phyloP scores from a whole-genome alignment of 2,113 vertebrate species.

The Perognathus longimembris region DNA sequence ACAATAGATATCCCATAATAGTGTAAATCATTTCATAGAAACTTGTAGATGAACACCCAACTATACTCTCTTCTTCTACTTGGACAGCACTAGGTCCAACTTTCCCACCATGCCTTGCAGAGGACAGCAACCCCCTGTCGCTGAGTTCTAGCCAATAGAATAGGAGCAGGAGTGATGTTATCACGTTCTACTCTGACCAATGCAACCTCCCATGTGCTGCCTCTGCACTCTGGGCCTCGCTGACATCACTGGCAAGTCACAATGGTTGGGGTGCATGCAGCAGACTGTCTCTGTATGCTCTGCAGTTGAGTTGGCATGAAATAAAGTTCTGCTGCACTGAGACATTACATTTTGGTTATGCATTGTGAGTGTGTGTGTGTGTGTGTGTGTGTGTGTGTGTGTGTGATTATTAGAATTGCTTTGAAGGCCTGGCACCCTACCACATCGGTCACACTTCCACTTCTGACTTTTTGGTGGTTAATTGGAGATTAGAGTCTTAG shows the following conservation, averaged over 20 bases:
- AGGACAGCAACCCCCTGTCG: neutral
- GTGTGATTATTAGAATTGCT: too few relatives aligned
- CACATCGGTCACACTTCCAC: too few relatives aligned
- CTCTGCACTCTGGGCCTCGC: neutral
- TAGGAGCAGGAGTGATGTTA: neutral
- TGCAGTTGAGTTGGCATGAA: neutral
- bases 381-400: too few relatives aligned
- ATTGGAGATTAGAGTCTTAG: too few relatives aligned
- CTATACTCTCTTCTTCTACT: neutral
- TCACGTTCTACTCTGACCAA: neutral
- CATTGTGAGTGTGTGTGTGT: too few relatives aligned
- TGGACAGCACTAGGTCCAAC: neutral
- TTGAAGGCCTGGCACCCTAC: too few relatives aligned
- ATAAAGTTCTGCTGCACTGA: neutral
- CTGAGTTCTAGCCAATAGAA: neutral
- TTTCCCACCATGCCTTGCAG: neutral
- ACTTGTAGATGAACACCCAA: neutral
- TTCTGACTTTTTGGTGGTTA: too few relatives aligned
- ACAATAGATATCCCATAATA: neutral
- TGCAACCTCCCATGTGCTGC: neutral
- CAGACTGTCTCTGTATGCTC: neutral
- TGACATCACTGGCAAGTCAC: neutral
- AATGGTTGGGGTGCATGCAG: neutral
- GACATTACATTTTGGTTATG: neutral
- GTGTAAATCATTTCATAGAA: neutral